phyloP scores from a whole-genome alignment of 2,113 vertebrate species.

The Delphinus delphis region DNA sequence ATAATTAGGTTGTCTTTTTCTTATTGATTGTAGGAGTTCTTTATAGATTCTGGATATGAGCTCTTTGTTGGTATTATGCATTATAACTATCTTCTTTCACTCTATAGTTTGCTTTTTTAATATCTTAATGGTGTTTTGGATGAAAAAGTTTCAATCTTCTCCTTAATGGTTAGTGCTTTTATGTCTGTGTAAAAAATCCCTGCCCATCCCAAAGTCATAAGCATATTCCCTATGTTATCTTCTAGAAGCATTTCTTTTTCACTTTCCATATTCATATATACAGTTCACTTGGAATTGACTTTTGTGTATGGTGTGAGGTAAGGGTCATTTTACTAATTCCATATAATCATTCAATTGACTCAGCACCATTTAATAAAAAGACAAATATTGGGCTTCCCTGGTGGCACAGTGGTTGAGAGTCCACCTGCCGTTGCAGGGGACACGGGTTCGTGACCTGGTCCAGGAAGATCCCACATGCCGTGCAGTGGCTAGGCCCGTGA shows the following conservation, averaged over 20 bases:
- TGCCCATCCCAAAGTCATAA: neutral
- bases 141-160: neutral
- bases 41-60: neutral
- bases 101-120: neutral
- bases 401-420: too few species aligned
- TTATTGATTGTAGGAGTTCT: neutral
- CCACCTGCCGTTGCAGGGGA: too few species aligned
- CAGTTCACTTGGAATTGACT: neutral
- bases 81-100: neutral
- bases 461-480: too few species aligned
- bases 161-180: neutral
- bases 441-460: too few species aligned
- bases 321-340: neutral
- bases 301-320: neutral
- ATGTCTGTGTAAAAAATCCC: neutral
- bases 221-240: neutral
- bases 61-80: neutral
- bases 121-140: neutral
- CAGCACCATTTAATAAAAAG: neutral
- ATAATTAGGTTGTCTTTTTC: neutral
- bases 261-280: neutral
- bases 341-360: neutral
- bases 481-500: too few species aligned
- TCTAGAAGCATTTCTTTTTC: neutral
- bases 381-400: too few species aligned